phyloP scores from a whole-genome alignment of 1,140 invertebrate genomes.

The Lethocerus indicus region DNA sequence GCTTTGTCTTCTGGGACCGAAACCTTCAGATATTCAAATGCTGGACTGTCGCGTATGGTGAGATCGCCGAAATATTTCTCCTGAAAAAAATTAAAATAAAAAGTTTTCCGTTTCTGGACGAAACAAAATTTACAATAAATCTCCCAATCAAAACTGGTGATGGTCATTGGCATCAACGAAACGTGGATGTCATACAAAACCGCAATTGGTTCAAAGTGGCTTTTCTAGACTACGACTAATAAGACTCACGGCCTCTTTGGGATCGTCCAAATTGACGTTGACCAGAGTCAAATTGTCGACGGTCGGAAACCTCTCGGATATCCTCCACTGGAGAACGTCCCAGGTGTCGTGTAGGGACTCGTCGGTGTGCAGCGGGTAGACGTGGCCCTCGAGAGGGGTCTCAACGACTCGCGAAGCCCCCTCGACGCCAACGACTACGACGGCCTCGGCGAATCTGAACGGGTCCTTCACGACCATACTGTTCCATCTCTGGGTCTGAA shows the following conservation, averaged over 20 bases:
- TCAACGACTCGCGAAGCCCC: slow-evolving; percentile 38
- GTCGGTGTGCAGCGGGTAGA: slow-evolving; percentile 39
- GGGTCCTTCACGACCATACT: slow-evolving; percentile 51
- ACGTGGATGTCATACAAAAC: no score
- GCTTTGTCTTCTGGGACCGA: slow-evolving; percentile 15
- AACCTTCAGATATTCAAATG: slow-evolving; percentile 7
- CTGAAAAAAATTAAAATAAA: slow-evolving; percentile 5
- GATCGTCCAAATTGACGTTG: slow-evolving; percentile 1
- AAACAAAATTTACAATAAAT: background rate
- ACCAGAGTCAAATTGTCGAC: slow-evolving; percentile 9
- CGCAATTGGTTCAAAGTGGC: background rate
- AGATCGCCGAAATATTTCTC: slow-evolving; percentile 6
- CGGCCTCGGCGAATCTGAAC: slow-evolving; percentile 57
- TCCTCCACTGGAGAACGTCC: slow-evolving; percentile 38
- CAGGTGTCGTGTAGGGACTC: slow-evolving; percentile 43
- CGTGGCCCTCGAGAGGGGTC: slow-evolving; percentile 20
- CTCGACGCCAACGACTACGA: slow-evolving; percentile 54
- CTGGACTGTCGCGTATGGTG: slow-evolving; percentile 1
- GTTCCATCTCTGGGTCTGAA: slow-evolving; percentile 46
- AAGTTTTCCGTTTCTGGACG: background rate
- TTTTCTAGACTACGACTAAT: background rate
- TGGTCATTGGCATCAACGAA: no score
- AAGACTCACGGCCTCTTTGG: slow-evolving; percentile 8
- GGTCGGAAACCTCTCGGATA: slow-evolving; percentile 28
- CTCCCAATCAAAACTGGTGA: background rate